A percentile compares a stretch with the other conserved stretches of the same genome.
Conservation (phyloP, 2,888 invertebrate genomes). For the Agriotes lineatus region DNA sequence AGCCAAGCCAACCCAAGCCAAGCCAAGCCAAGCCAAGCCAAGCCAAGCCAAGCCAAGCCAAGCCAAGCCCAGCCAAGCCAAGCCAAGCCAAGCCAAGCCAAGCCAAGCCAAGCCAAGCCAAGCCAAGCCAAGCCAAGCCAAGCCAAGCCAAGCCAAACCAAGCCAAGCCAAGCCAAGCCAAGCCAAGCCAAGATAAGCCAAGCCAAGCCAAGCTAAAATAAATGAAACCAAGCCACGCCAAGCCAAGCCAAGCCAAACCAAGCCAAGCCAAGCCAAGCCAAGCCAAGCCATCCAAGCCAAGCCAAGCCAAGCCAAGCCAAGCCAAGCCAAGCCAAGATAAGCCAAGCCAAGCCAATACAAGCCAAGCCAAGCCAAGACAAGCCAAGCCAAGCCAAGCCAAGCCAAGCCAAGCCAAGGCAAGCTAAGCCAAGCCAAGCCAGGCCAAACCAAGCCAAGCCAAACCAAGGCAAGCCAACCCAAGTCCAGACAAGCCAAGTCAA, state of each 20-base stretch:
- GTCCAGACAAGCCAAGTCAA: not conserved
- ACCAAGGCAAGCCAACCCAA: not conserved
- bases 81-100: not conserved
- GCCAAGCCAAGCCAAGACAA: not conserved
- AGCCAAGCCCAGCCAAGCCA: not conserved
- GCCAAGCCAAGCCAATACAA: too few species aligned
- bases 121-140: not conserved
- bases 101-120: too few species aligned
- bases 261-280: not conserved
- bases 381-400: not conserved
- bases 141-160: too few species aligned
- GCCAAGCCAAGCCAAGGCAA: not conserved
- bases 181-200: too few species aligned
- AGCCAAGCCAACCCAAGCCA: not conserved
- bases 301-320: not conserved
- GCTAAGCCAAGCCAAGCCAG: not conserved
- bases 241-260: too few species aligned
- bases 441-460: conserved; percentile 1
- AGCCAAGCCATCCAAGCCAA: too few species aligned
- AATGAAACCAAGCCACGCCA: not conserved
- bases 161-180: too few species aligned
- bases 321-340: not conserved
- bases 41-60: conserved; percentile 1
- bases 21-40: not conserved
- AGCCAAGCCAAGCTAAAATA: too few species aligned